Evolutionary conservation across 2,113 vertebrate genomes (phyloP), one percentile per base, ranked within the genome.

Genomic region (Morone chrysops): DNA sequence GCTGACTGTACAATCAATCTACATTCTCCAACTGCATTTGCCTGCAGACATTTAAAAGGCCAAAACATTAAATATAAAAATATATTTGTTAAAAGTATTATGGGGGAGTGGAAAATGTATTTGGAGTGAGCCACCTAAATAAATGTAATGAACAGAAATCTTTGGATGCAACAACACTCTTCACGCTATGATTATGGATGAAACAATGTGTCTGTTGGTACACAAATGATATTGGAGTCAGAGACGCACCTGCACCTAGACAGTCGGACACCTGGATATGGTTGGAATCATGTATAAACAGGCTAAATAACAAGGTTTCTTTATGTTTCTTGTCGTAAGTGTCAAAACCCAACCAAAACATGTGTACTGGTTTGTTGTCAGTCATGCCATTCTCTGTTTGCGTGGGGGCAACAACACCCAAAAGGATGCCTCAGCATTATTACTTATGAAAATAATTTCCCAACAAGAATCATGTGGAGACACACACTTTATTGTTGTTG

Each of bases 11-110:
- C 20, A 61, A 54, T 62, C 25, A 20, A 13, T 70, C 43, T 10
- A 66, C 7, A 20, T 65, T 20, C 78, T 36, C 31, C 31, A 25
- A 1, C 11, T 40, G 8, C n/a, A 43, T 4, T 36, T 62, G 48
- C 14, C 48, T 50, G 48, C 38, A 51, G 70, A 80, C 40, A 6
- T 60, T 22, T 45, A 8, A 60, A 83, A 63, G 13, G 11, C 38
- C 6, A 70, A 70, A 61, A 7, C 17, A 38, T 8, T 5, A 41
- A 6, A 65, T n/a, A 5, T 7, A 41, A 17, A 59, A 6, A 60
- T 1, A 59, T 20, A 41, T 40, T 56, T 31, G 31, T 12, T 5
- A 4, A 12, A 51, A 51, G 4, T 16, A 48, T 48, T 6, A 18
- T 31, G 31, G 12, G 41, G 16, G 17, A 6, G 9, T 65, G 20